phyloP scores from a whole-genome alignment of 2,797 vertebrate species.

The Mycteria americana region DNA sequence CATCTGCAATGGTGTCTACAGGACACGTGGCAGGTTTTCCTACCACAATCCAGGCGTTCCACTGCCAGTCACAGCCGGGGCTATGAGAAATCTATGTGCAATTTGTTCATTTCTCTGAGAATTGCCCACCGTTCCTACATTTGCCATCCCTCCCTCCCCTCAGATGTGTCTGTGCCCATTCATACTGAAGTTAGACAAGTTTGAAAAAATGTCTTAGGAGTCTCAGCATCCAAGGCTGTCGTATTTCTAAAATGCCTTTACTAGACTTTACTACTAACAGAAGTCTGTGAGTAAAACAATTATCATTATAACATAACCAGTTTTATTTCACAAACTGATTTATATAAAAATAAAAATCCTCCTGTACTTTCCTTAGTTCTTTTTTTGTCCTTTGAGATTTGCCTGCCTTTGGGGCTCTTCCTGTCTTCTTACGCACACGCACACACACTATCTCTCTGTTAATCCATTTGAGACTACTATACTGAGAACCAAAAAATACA shows the following conservation, averaged over 20 bases:
- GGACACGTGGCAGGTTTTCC: background rate
- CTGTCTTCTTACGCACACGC: rapidly evolving
- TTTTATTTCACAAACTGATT: background rate
- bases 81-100: background rate
- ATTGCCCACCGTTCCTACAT: background rate
- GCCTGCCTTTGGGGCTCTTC: background rate
- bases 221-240: background rate
- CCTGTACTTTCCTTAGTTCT: background rate
- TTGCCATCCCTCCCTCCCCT: background rate
- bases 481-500: background rate
- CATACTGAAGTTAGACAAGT: background rate
- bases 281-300: background rate
- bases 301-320: background rate
- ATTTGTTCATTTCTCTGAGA: background rate
- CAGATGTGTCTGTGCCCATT: background rate
- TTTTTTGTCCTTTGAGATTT: background rate
- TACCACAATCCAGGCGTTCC: background rate
- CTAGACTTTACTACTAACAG: background rate
- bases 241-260: background rate
- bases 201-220: background rate
- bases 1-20: background rate
- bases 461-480: background rate
- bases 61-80: background rate
- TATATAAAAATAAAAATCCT: background rate
- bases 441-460: background rate